Base-by-base conservation (phyloP, 2,888 invertebrate species). In the Leptinotarsa tumamoca region DNA sequence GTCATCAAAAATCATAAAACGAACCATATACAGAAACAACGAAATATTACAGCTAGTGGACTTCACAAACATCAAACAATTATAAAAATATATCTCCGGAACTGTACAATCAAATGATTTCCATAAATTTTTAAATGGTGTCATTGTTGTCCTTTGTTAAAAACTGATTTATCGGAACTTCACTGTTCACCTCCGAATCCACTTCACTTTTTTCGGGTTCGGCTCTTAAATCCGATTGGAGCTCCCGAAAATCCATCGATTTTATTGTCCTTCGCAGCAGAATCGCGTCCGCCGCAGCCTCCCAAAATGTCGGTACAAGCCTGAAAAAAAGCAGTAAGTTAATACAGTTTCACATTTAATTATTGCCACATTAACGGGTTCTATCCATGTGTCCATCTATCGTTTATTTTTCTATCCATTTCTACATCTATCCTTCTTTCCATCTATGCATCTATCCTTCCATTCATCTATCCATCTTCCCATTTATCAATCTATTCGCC, bases 211-310 rank as follows among this genome's bases (percentile, higher is more conserved):
- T 71, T 21, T 79, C 79, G 43, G 71, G 51, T 72, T 75, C 74
- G 15, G 79, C 58, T 70, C 77, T 78, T 74, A 78, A 73, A 50
- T 85, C 90, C 89, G 79, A 89, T 89, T 71, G 90, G 89, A 75
- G 89, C 81, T 67, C 90, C 88, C 66, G 90, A 89, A 68, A 90
- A 89, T 68, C 90, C 88, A 18, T 90, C 87, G 80, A 78, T 73
- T 80, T 81, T 43, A 84, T 73, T 33, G 82, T 80, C 80, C 90
- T 91, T 77, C 91, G 86, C 82, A 91, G 90, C 3, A 92, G 89
- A 50, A 91, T 91, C 75, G 91, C 90, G 85, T 92, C 92, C 0
- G 92, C 92, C 23, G 91, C 89, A 63, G 91, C 91, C 84, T 92
- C 92, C 92, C 92, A 92, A 52, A 91, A 89, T 17, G 92, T 92